Percentiles rank a stretch among this genome's conserved stretches.
Conservation (phyloP, 2,797 vertebrate genomes). For the Labeo calbasu region DNA sequence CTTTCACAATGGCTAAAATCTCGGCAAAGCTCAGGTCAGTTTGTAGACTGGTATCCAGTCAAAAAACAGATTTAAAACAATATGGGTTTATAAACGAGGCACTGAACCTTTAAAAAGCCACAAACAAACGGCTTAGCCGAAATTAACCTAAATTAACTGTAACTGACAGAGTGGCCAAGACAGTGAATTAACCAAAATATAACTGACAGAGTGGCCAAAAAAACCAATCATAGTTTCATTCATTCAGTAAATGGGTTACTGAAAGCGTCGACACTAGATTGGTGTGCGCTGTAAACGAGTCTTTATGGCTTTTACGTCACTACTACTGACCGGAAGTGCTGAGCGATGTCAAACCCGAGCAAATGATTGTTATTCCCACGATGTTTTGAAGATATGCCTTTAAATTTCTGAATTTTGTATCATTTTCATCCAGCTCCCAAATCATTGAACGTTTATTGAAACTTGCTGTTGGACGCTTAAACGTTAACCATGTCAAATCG, state of each 20-base stretch:
- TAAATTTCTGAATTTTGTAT: neutral
- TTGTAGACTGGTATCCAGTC: no score
- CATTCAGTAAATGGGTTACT: neutral
- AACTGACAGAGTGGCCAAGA: neutral
- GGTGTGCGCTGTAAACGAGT: conserved; percentile 14
- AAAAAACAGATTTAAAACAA: neutral
- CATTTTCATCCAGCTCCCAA: neutral
- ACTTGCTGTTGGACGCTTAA: neutral
- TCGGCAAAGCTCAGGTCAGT: neutral
- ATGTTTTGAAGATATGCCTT: neutral
- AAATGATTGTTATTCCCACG: neutral
- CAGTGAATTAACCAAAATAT: neutral
- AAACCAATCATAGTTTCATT: neutral
- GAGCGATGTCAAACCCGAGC: conserved; percentile 42
- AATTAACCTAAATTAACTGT: neutral
- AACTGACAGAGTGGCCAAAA: neutral
- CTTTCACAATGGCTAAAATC: neutral
- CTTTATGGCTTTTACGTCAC: conserved; percentile 48
- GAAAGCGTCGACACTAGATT: neutral
- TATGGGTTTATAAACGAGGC: neutral
- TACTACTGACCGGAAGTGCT: conserved; percentile 53
- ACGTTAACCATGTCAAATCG: conserved; percentile 70
- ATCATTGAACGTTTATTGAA: neutral
- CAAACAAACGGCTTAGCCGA: neutral
- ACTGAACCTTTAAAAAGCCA: neutral